phyloP scores from a whole-genome alignment of 2,113 vertebrate species.

The Sapajus apella region DNA sequence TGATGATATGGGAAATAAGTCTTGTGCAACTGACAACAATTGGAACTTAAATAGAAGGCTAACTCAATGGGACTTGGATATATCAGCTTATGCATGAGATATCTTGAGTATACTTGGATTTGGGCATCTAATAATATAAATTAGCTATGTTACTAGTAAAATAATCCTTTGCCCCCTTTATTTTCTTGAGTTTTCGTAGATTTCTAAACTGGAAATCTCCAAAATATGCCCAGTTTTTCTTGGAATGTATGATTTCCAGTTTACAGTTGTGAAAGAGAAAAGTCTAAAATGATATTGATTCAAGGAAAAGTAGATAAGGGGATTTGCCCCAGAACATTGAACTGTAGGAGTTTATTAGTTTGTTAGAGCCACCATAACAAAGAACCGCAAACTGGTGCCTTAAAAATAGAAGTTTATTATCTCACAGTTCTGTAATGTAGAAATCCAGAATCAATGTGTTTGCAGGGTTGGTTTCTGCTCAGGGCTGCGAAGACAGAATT shows the following conservation, averaged over 20 bases:
- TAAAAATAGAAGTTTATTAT: neutral
- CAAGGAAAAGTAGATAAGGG: neutral
- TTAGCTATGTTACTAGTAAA: neutral
- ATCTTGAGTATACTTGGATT: neutral
- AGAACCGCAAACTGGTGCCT: neutral
- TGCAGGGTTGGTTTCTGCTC: neutral
- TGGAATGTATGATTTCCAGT: neutral
- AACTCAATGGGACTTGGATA: neutral
- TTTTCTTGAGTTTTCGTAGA: neutral
- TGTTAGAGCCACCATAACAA: neutral
- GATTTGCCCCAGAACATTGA: neutral
- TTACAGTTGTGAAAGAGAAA: neutral
- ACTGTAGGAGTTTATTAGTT: neutral
- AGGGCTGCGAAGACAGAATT: fast-evolving
- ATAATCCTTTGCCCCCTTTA: neutral
- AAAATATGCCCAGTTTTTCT: neutral
- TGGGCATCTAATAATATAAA: neutral
- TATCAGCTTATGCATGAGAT: neutral
- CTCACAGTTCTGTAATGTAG: neutral
- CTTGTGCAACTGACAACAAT: neutral
- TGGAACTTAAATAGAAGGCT: neutral
- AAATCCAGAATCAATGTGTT: neutral
- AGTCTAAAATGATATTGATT: neutral
- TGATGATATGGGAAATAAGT: neutral
- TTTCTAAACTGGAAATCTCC: neutral